phyloP scores from a whole-genome alignment of 1,140 invertebrate species.

The Dufourea novaeangliae region DNA sequence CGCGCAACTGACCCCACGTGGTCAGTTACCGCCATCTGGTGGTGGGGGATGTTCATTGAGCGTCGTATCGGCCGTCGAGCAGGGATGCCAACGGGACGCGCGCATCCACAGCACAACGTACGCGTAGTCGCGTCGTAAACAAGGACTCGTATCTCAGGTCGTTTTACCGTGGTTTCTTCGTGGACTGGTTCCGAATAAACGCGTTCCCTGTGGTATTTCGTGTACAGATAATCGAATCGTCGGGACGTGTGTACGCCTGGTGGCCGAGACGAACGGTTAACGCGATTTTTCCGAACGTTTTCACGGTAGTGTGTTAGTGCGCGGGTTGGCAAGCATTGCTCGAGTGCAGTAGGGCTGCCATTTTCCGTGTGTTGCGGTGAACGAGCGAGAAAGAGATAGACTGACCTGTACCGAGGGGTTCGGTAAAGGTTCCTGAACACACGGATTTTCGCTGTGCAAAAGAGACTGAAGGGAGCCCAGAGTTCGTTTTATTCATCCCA shows the following conservation, averaged over 20 bases:
- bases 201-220: neutral
- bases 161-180: slow-evolving; percentile 14
- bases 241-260: neutral
- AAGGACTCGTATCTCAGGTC: slow-evolving; percentile 47
- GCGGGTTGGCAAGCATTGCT: slow-evolving; percentile 68
- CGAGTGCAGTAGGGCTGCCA: slow-evolving; percentile 61
- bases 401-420: neutral
- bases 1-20: neutral
- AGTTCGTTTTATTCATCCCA: neutral
- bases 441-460: slow-evolving; percentile 58
- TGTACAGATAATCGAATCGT: neutral
- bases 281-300: slow-evolving; percentile 26
- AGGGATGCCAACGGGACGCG: slow-evolving; percentile 59
- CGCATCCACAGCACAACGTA: slow-evolving; percentile 54
- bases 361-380: slow-evolving; percentile 63
- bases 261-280: neutral
- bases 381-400: slow-evolving; percentile 36
- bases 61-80: slow-evolving; percentile 31
- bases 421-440: slow-evolving; percentile 9
- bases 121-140: slow-evolving; percentile 66
- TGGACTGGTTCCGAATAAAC: neutral
- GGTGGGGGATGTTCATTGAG: rapidly evolving
- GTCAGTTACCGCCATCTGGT: slow-evolving; percentile 26
- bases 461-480: slow-evolving; percentile 10
- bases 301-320: slow-evolving; percentile 49